Base-by-base conservation (phyloP, 92 coral and sea anemone species). In the Paragorgia papillata region DNA sequence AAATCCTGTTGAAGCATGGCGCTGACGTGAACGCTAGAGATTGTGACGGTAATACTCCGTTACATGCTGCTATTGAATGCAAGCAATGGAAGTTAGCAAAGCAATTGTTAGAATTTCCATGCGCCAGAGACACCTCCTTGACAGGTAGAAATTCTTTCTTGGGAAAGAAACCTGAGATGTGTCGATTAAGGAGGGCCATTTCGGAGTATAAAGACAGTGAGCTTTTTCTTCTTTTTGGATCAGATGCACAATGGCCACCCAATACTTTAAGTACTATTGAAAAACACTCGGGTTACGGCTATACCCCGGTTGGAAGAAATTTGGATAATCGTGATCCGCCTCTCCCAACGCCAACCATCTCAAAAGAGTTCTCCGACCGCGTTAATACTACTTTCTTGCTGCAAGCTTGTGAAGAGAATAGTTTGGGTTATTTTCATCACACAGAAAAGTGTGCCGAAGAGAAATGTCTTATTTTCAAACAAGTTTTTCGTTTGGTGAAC, bases 1-100 rank as follows among this genome's bases (percentile, higher is more conserved):
- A 80, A 14, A 15, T 82, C 7, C 85, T 90, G n/a, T 32, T 90
- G 20, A 63, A 76, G 14, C 63, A 87, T 26, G 86, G 88, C 22
- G 91, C 91, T 18, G 49, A 61, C 15, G 65, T 87, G 3, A 86
- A 81, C n/a, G 32, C 40, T 25, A 8, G n/a, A 17, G 75, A 68
- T 51, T 35, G 58, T 55, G 76, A 79, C 27, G 67, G 82, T 28
- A 77, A 77, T 68, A 77, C 62, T 62, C 82, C 82, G 4, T 66
- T 68, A 68, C 59, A 77, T 57, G 60, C 63, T 62, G 82, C 82
- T 0, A 57, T 68, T 39, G 41, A 61, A 17, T 46, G 69, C 43
- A 68, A 66, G 74, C 62, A 63, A 19, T 77, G 58, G 68, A 26
- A 40, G 7, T 62, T 62, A 20, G 80, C 64, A 6, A 58, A n/a